A percentile compares a stretch with the other conserved stretches of the same genome.
These are phyloP conservation scores for Drosophila novamexicana DNA, from an alignment of 1,140 invertebrate species.

Conservation along the genomic window DNA sequence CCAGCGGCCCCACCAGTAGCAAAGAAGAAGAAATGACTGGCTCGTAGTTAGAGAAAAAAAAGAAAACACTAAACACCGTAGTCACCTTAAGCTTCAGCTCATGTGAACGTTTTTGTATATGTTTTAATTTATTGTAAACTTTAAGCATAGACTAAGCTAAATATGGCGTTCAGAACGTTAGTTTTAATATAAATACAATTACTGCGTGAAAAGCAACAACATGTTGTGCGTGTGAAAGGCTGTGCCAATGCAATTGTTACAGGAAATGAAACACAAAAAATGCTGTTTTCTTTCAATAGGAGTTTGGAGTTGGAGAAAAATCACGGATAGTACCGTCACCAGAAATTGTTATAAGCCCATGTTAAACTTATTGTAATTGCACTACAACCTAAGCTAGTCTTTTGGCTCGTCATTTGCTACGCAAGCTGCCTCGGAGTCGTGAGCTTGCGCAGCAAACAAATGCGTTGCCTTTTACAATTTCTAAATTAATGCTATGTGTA, in stretches of 20 bases:
- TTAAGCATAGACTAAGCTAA: constrained; percentile 69
- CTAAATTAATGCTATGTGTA: constrained; percentile 41
- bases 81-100: constrained; percentile 37
- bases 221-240: constrained; percentile 55
- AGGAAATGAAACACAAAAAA: constrained; percentile 39
- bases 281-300: constrained; percentile 25
- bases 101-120: constrained; percentile 51
- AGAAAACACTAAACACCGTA: constrained; percentile 9
- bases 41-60: constrained; percentile 5
- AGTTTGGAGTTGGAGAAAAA: background rate
- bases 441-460: constrained; percentile 72
- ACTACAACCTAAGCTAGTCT: constrained; percentile 59
- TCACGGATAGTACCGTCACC: constrained; percentile 15
- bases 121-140: constrained; percentile 68
- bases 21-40: constrained; percentile 85
- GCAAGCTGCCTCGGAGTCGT: constrained; percentile 35
- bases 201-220: constrained; percentile 55
- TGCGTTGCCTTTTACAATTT: constrained; percentile 35
- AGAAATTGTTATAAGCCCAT: constrained; percentile 14
- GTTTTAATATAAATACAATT: constrained; percentile 73
- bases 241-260: constrained; percentile 50
- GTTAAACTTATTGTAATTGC: constrained; percentile 62
- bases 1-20: constrained; percentile 92
- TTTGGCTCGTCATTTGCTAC: constrained; percentile 61
- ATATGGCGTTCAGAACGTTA: constrained; percentile 78